phyloP scores from a whole-genome alignment of 2,797 vertebrate species.

The Chiroxiphia lanceolata region DNA sequence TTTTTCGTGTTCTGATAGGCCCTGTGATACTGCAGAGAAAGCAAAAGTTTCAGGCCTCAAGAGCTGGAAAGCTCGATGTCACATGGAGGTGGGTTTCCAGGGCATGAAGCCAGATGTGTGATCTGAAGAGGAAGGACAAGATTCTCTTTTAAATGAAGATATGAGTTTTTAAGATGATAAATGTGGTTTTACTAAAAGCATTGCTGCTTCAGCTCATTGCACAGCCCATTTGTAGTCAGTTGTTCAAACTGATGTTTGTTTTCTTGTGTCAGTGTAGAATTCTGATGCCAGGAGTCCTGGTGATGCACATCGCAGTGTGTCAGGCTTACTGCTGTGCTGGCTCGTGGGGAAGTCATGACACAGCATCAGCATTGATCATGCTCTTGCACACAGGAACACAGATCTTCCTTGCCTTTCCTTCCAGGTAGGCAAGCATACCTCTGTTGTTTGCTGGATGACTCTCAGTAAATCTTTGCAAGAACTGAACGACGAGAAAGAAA shows the following conservation, averaged over 20 bases:
- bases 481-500: not conserved
- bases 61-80: not conserved
- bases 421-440: not conserved
- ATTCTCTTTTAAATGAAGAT: not conserved
- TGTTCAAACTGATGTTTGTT: not conserved
- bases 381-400: not conserved
- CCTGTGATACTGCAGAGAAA: not conserved
- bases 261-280: not conserved
- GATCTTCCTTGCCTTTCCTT: not conserved
- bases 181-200: not conserved
- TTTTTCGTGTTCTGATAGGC: not conserved
- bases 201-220: not conserved
- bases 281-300: not conserved
- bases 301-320: not conserved
- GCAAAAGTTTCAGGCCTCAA: not conserved
- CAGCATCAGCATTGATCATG: not conserved
- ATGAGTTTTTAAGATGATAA: not conserved
- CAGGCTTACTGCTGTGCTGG: not conserved
- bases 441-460: not conserved
- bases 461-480: not conserved
- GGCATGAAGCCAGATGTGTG: not conserved
- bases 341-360: not conserved
- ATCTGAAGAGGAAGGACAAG: not conserved
- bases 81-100: rapidly evolving
- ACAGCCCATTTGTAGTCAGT: not conserved